Evolutionary conservation across 2,888 invertebrate species (phyloP).

Genomic region (Melinopterus prodromus): DNA sequence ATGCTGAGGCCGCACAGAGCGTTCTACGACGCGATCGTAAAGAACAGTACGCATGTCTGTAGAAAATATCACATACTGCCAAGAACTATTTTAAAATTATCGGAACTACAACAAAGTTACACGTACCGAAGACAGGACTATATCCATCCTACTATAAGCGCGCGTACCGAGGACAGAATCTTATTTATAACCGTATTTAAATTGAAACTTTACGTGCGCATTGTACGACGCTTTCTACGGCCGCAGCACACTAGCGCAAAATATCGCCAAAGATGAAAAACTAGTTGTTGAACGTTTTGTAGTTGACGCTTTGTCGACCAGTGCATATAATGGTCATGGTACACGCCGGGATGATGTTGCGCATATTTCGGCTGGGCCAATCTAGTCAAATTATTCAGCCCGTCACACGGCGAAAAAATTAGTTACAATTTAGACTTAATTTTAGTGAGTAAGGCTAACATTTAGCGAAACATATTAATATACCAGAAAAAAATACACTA

Average conservation of each 20-base stretch:
- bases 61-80: not conserved
- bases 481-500: constrained; percentile 55
- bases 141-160: too few species aligned
- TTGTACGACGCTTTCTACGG: not conserved
- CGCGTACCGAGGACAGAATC: too few species aligned
- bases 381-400: constrained; percentile 63
- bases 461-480: constrained; percentile 57
- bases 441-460: constrained; percentile 49
- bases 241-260: not conserved
- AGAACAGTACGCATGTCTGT: not conserved
- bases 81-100: too few species aligned
- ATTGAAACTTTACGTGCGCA: not conserved
- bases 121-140: too few species aligned
- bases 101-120: too few species aligned
- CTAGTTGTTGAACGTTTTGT: constrained; percentile 59
- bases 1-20: not conserved
- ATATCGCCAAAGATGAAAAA: constrained; percentile 55
- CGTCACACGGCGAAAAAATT: constrained; percentile 54
- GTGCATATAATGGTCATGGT: constrained; percentile 20
- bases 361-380: constrained; percentile 51
- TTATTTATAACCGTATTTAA: not conserved
- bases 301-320: constrained; percentile 57
- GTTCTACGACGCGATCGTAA: not conserved
- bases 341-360: not conserved
- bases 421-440: constrained; percentile 57